These are phyloP conservation scores for Stigmatopora argus DNA, from an alignment of 2,113 vertebrate species.

Conservation along the genomic window DNA sequence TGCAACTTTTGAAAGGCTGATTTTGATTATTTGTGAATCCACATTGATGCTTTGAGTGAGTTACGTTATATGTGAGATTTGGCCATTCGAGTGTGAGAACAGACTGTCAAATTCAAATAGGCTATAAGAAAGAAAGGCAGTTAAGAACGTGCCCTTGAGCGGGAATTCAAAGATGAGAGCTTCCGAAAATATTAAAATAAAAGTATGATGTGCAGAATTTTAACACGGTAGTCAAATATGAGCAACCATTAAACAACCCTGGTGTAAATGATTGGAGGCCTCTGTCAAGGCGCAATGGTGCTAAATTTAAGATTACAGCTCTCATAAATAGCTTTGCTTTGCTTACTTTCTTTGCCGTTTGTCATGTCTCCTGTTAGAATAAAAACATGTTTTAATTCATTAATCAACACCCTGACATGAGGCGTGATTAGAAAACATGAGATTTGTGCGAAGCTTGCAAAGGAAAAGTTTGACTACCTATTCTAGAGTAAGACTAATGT, in stretches of 20 bases:
- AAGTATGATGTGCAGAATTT: slow-evolving; percentile 8
- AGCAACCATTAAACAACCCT: not conserved
- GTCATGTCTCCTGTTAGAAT: not conserved
- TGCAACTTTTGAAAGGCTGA: slow-evolving; percentile 17
- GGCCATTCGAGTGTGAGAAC: slow-evolving; percentile 22
- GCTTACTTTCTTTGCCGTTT: not conserved
- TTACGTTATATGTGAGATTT: slow-evolving; percentile 22
- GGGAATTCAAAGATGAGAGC: slow-evolving; percentile 3
- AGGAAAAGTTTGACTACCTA: not conserved
- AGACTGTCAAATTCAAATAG: slow-evolving; percentile 36
- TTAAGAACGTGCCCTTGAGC: slow-evolving; percentile 38
- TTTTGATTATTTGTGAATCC: slow-evolving; percentile 44
- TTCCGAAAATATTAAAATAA: slow-evolving; percentile 18
- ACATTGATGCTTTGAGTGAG: slow-evolving; percentile 32
- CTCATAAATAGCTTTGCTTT: not conserved
- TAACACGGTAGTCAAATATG: slow-evolving; percentile 6
- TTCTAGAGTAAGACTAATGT: not conserved
- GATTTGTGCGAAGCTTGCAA: not conserved
- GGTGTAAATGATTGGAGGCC: not conserved
- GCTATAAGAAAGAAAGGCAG: slow-evolving; percentile 21
- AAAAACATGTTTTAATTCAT: not conserved
- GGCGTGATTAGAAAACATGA: not conserved
- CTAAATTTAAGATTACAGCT: not conserved
- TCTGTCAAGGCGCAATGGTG: not conserved
- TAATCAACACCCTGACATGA: not conserved